A percentile compares a stretch with the other conserved stretches of the same genome.
phyloP scores from a whole-genome alignment of 2,888 invertebrate genomes.

The Limnephilus rhombicus region DNA sequence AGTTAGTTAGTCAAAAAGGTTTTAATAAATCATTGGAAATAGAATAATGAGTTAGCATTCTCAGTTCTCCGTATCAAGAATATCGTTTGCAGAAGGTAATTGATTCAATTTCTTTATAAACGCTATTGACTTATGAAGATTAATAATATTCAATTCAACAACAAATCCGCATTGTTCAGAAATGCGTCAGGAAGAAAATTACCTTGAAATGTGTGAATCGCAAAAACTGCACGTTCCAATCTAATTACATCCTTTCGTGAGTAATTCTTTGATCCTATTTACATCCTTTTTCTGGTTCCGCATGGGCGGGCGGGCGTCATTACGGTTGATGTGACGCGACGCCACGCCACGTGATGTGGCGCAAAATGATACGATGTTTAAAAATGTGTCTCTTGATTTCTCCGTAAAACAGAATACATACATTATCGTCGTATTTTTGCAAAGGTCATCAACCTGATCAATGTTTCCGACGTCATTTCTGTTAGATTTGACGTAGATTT shows the following conservation, averaged over 20 bases:
- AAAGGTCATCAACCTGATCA: not conserved
- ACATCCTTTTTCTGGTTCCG: not conserved
- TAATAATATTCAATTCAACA: too few relatives aligned
- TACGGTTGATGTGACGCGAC: not conserved
- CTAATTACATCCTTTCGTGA: not conserved
- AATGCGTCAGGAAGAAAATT: not conserved
- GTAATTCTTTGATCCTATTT: not conserved
- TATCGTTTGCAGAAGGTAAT: not conserved
- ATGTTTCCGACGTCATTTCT: not conserved
- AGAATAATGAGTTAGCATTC: too few relatives aligned
- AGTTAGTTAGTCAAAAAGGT: too few relatives aligned
- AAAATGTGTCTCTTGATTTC: not conserved
- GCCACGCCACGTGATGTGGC: not conserved
- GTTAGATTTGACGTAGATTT: not conserved
- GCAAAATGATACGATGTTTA: not conserved
- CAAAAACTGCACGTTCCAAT: not conserved
- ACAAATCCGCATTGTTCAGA: not conserved
- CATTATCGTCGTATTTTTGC: not conserved
- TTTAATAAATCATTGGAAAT: not conserved
- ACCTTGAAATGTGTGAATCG: not conserved
- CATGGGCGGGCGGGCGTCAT: not conserved
- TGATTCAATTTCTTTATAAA: not conserved
- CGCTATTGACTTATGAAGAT: not conserved
- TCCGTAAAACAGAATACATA: not conserved
- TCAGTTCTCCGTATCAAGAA: not conserved